phyloP scores from a whole-genome alignment of 1,140 invertebrate genomes.

The Nilaparvata lugens region DNA sequence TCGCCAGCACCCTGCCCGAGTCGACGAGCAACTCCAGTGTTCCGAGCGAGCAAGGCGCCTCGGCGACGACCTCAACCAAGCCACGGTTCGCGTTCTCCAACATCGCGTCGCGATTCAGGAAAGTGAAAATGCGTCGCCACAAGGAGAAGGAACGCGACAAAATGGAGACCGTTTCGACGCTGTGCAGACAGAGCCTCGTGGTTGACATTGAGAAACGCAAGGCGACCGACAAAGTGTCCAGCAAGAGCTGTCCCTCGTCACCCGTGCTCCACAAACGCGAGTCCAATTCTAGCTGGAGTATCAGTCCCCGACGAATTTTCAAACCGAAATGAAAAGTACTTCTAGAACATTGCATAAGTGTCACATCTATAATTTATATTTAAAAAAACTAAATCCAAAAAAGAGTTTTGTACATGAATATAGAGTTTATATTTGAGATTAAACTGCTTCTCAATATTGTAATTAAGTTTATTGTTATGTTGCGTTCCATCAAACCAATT shows the following conservation, averaged over 20 bases:
- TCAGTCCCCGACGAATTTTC: not conserved
- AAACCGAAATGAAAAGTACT: not conserved
- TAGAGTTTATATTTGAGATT: too few species aligned
- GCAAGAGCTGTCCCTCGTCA: conserved; percentile 29
- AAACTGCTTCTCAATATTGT: too few species aligned
- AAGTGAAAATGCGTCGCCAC: conserved; percentile 39
- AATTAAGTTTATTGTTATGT: too few species aligned
- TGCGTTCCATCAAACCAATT: too few species aligned
- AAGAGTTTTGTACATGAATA: too few species aligned
- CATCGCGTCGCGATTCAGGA: conserved; percentile 52
- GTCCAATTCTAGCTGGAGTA: not conserved
- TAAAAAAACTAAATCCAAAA: too few species aligned
- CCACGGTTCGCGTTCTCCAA: conserved; percentile 45
- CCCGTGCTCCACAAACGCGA: conserved; percentile 24
- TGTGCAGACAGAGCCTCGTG: conserved; percentile 56
- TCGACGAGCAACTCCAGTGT: not conserved
- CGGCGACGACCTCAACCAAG: conserved; percentile 18
- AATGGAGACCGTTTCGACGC: conserved; percentile 46
- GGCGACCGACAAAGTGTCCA: conserved; percentile 12
- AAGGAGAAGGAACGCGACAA: conserved; percentile 35
- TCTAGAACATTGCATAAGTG: too few species aligned
- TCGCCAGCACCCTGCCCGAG: not conserved
- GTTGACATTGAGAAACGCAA: conserved; percentile 39
- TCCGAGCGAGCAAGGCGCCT: not conserved
- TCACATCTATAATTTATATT: too few species aligned